Evolutionary conservation across 2,888 invertebrate species (phyloP), one percentile per base, ranked within the genome.

Genomic region (Congeria kusceri): DNA sequence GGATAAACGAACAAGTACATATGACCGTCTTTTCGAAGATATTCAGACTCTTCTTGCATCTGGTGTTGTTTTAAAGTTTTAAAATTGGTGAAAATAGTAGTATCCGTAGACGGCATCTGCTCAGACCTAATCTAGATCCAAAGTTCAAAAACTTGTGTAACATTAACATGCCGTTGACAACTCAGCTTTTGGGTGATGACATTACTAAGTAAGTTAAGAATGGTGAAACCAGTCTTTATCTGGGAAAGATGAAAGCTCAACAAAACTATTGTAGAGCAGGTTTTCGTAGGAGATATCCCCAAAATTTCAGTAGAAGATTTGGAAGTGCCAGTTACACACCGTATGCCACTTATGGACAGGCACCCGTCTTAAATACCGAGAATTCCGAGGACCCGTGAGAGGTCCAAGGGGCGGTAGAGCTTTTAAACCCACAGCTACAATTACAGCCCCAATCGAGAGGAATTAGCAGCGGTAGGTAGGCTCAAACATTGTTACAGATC

Each of bases 111-210:
- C 7, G 63, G 4, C 62, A 70, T 56, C 18, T 62, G n/a, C 53
- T 70, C 18, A 53, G 62, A 11, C 63, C 63, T 25, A 32, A 18
- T 25, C 23, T 63, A 23, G 44, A 63, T 11, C 53, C 32, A 25
- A 63, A 56, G 23, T 70, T 62, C 39, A 59, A 46, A 32, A 61
- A 46, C 11, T 11, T 72, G 23, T 64, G 72, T 46, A 64, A 46
- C n/a, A 28, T 63, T 39, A 44, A 13, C 28, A 32, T 28, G 13
- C 70, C 70, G 20, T 47, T 70, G 5, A 61, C 59, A 20, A 32
- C 61, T 1, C 3, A 29, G 4, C 56, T 56, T 15, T 59, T 66
- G 27, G 61, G 59, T 3, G 49, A 61, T 27, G 32, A 66, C 53
- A 39, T 73, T 1, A 13, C 39, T 7, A 62, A 70, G 44, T 29